A percentile compares a stretch with the other conserved stretches of the same genome.
Conservation (phyloP, 2,797 vertebrate genomes). For the Craterocephalus amniculus region DNA sequence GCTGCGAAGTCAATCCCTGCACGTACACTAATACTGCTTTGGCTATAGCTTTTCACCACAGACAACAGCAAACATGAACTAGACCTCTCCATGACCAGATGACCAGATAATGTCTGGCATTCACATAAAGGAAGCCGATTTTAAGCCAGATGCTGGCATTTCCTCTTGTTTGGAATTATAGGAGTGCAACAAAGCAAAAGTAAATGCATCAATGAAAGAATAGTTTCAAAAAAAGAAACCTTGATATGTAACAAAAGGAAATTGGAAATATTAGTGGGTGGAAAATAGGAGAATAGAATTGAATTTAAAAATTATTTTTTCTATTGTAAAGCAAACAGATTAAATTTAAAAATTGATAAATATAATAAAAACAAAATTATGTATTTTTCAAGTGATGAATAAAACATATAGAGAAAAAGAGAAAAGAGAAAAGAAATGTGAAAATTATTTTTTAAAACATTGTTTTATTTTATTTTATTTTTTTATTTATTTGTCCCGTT, state of each 20-base stretch:
- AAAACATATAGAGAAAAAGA: not conserved
- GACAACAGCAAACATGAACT: constrained; percentile 1
- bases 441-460: no score
- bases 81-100: constrained; percentile 6
- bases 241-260: not conserved
- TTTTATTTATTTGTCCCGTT: no score
- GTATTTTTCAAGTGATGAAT: not conserved
- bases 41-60: not conserved
- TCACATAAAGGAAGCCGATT: not conserved
- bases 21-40: not conserved
- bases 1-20: not conserved
- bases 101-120: not conserved
- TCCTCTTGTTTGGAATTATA: not conserved
- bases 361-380: not conserved
- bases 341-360: not conserved
- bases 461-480: no score
- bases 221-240: not conserved
- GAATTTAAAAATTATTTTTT: not conserved
- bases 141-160: not conserved
- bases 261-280: not conserved
- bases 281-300: not conserved
- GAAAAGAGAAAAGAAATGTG: no score
- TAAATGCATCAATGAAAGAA: not conserved
- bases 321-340: not conserved
- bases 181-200: not conserved